Conservation (phyloP, 2,888 invertebrate genomes). For the Sarcophaga caerulescens region DNA sequence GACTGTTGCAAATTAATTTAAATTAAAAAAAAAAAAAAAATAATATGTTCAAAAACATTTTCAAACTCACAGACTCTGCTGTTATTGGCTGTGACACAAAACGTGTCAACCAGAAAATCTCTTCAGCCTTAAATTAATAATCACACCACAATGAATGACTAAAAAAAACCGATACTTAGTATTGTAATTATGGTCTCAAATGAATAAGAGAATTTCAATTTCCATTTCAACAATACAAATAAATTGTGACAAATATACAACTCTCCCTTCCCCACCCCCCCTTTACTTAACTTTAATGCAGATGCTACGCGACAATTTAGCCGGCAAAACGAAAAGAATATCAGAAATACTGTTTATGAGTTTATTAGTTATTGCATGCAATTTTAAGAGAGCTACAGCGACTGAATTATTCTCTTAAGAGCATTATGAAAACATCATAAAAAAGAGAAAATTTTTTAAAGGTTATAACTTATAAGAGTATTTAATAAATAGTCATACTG, state of each 20-base stretch:
- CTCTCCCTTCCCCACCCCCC: neutral
- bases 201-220: no score
- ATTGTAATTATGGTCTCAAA: no score
- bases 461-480: constrained; percentile 16
- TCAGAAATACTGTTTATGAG: neutral
- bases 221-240: no score
- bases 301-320: constrained; percentile 25
- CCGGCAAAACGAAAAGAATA: constrained; percentile 45
- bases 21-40: neutral
- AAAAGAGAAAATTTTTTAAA: neutral
- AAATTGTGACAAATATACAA: no score
- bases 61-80: constrained; percentile 23
- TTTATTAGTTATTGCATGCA: neutral
- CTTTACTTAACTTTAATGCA: neutral
- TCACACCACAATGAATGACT: no score
- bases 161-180: no score
- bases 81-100: constrained; percentile 28
- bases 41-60: neutral
- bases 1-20: constrained; percentile 3
- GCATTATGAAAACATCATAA: neutral
- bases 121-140: neutral
- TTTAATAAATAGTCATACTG: neutral
- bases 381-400: neutral
- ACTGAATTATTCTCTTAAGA: no score
- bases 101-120: constrained; percentile 22